Evolutionary conservation across 2,888 invertebrate species (phyloP).

Genomic region (Rotaria macrura): DNA sequence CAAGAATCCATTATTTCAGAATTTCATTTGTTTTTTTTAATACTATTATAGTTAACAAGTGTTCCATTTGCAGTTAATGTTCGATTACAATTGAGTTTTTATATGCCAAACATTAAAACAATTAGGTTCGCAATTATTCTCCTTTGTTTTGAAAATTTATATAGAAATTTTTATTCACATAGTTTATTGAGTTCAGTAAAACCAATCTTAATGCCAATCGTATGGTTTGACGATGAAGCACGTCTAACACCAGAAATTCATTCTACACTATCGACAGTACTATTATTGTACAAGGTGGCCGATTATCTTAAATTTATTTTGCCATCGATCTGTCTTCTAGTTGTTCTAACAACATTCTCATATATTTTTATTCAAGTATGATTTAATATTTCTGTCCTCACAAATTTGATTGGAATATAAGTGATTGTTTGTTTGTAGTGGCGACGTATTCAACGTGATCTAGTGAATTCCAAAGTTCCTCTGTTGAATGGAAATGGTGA

Average conservation of each 20-base stretch:
- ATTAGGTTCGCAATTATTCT: not conserved
- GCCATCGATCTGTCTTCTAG: not conserved
- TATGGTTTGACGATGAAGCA: constrained; percentile 3
- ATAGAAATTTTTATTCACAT: not conserved
- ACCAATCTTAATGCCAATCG: not conserved
- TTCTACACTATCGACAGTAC: not conserved
- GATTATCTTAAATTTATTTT: not conserved
- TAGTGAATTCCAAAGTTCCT: not conserved
- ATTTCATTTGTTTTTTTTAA: too few species aligned
- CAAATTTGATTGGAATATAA: not conserved
- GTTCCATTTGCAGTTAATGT: constrained; percentile 5
- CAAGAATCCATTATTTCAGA: too few species aligned
- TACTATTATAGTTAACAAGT: not conserved
- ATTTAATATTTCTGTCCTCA: not conserved
- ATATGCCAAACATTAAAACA: not conserved
- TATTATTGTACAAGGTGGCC: not conserved
- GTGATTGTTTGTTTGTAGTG: not conserved
- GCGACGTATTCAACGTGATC: not conserved
- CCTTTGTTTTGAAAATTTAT: not conserved
- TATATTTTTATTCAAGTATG: not conserved
- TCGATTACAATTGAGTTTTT: not conserved
- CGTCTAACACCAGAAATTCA: not conserved
- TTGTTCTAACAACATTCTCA: not conserved
- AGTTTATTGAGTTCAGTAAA: not conserved
- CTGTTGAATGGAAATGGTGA: not conserved